Base-by-base conservation (phyloP, 1,140 invertebrate species). In the Teleogryllus occipitalis region DNA sequence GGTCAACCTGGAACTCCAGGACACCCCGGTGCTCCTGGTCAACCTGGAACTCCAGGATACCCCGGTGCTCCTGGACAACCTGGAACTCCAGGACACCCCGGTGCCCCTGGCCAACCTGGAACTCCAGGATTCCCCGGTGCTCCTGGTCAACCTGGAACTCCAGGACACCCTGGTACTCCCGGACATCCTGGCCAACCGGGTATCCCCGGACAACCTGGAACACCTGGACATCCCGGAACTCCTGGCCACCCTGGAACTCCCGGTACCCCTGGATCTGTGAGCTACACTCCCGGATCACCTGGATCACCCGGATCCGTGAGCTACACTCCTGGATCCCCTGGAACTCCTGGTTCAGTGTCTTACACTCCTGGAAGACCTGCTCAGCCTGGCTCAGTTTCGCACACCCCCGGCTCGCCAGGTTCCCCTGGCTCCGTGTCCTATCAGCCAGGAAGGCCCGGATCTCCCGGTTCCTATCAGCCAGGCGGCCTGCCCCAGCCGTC, bases 141-240 rank as follows among this genome's bases (percentile, higher is more conserved):
- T 8, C 15, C 49, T 54, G 49, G 49, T 8, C 49, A 54, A 54
- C 49, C 49, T 8, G 49, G 49, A 54, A 8, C 15, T 8, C 49
- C 49, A 8, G 49, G 49, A 8, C 8, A 54, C 49, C 15, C 49
- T 54, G 49, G 49, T 7, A 77, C 14, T 46, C 49, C 49, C 8
- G 49, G 49, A 8, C 8, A 8, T 8, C 15, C 49, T 80, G 84
- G 82, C 8, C 49, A 54, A 54, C 49, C 49, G 15, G 49, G 49
- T 8, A 8, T 54, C 8, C 49, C 49, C 15, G 49, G 49, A 8
- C 8, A 54, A 8, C 15, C 49, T 54, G 49, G 49, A 21, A 10
- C 76, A 15, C n/a, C 76, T 8, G 76, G 22, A 27, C 7, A 46
- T 7, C 10, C 76, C 8, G 39, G 8, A 8, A 54, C 49, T 15